Evolutionary conservation across 1,140 invertebrate genomes (phyloP).

Genomic region (Trichogramma pretiosum): DNA sequence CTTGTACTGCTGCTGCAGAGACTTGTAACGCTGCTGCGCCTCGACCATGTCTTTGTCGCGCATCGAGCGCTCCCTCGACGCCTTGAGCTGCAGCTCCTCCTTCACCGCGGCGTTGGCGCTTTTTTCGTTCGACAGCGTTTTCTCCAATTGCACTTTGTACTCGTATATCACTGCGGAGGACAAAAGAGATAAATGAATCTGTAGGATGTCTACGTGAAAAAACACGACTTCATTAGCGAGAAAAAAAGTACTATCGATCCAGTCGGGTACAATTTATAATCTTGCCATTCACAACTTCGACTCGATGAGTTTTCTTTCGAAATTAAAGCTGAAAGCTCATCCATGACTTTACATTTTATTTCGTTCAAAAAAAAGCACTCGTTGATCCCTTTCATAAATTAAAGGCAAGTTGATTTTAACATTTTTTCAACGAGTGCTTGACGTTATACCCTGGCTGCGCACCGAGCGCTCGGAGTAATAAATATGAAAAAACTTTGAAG

Average conservation of each 20-base stretch:
- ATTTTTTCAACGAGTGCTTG: too few species aligned
- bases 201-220: too few species aligned
- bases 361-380: too few species aligned
- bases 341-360: too few species aligned
- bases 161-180: constrained; percentile 44
- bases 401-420: too few species aligned
- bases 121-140: constrained; percentile 46
- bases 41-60: constrained; percentile 44
- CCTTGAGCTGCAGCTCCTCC: constrained; percentile 42
- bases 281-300: not conserved
- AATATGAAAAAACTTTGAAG: too few species aligned
- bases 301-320: not conserved
- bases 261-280: not conserved
- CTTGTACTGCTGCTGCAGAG: constrained; percentile 43
- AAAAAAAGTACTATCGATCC: too few species aligned
- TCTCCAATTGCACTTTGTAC: constrained; percentile 46
- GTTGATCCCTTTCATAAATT: too few species aligned
- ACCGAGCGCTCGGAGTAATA: too few species aligned
- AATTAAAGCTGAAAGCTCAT: too few species aligned
- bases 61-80: constrained; percentile 40
- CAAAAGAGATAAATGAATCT: not conserved
- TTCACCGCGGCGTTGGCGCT: constrained; percentile 41
- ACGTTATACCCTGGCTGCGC: too few species aligned
- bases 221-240: too few species aligned
- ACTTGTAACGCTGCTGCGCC: constrained; percentile 41